phyloP scores from a whole-genome alignment of 2,888 invertebrate species.

The Platerodrilus igneus region DNA sequence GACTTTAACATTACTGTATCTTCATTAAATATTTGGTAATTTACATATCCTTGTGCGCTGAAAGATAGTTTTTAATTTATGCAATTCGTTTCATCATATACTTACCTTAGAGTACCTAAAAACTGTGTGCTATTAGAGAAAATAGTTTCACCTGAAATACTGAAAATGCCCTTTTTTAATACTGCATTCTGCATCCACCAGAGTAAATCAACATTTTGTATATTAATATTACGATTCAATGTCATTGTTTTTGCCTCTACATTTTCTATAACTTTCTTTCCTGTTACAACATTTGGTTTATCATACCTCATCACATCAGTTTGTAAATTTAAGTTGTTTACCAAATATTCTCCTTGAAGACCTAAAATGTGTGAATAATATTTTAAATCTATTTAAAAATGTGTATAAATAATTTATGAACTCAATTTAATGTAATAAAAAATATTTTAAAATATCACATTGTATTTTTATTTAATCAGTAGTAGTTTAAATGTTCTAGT shows the following conservation, averaged over 20 bases:
- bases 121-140: conserved; percentile 46
- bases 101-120: conserved; percentile 43
- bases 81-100: conserved; percentile 21
- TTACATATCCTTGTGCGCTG: conserved; percentile 40
- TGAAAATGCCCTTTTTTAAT: conserved; percentile 41
- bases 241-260: conserved; percentile 43
- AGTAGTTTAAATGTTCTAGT: no score
- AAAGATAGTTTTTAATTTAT: background rate
- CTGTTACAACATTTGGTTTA: conserved; percentile 46
- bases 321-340: conserved; percentile 52
- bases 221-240: conserved; percentile 33
- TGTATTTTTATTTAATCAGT: no score
- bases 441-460: no score
- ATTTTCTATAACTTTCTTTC: conserved; percentile 44
- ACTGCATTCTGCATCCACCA: conserved; percentile 50
- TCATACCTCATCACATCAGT: conserved; percentile 52
- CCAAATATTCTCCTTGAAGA: conserved; percentile 37
- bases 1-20: conserved; percentile 43
- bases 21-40: conserved; percentile 37
- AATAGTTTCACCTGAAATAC: conserved; percentile 48
- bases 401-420: no score
- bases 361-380: conserved; percentile 30
- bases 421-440: no score
- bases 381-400: background rate
- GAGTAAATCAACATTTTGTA: conserved; percentile 49